Evolutionary conservation across 2,888 invertebrate species (phyloP), one percentile per base, ranked within the genome.

Genomic region (Tetragonula carbonaria): DNA sequence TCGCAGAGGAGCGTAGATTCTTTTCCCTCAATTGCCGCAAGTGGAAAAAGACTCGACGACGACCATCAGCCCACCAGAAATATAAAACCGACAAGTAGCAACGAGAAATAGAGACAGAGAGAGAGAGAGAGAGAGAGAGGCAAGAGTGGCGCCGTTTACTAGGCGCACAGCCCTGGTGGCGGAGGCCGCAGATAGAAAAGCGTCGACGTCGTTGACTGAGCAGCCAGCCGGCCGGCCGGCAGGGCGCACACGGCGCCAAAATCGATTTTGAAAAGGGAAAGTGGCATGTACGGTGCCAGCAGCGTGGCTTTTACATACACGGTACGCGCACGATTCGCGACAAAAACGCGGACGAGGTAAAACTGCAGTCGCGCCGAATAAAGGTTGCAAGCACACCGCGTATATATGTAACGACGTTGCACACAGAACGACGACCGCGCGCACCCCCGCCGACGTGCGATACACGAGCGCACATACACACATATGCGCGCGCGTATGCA

Each of bases 251-350:
- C 90, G 90, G 91, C 90, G 91, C 90, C 88, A 92, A 92, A 92
- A 93, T 93, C 93, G 93, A 93, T 93, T 92, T 90, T 91, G 87
- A 92, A 93, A 93, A 93, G 92, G 92, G 93, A 93, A 93, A 93
- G 93, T 92, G 89, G 88, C 89, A 87, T 88, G 88, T 90, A 87
- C 87, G 28, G 90, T 82, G 86, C 77, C 82, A 86, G 86, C 84
- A 85, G 84, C 89, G 67, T 89, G 90, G 86, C 86, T 28, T 87
- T 85, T 78, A 82, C 81, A 83, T 71, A 80, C 57, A 86, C 82
- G 75, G 86, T 74, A 63, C 59, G 85, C 75, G 78, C 82, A 65
- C 78, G 79, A 86, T 70, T 74, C 72, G 81, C 82, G 76, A 78
- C 79, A 82, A 85, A 82, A 85, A 79, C 82, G 83, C 70, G 87